A percentile compares a stretch with the other conserved stretches of the same genome.
Evolutionary conservation across 2,888 invertebrate genomes (phyloP).

Genomic region (Nymphalis polychloros): DNA sequence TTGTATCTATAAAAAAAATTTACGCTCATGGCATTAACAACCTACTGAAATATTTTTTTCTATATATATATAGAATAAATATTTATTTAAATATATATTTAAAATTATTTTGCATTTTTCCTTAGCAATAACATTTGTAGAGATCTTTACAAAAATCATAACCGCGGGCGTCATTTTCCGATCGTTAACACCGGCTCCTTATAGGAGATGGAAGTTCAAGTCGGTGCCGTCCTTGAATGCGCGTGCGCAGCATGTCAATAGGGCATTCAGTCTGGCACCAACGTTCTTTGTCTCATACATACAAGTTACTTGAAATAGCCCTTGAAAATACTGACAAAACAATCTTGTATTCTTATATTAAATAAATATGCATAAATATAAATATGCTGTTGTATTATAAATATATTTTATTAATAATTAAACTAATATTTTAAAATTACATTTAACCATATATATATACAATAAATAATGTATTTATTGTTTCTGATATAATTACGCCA

Average conservation of each 20-base stretch:
- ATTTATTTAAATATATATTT: background rate
- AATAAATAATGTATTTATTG: too few relatives aligned
- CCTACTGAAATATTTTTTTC: background rate
- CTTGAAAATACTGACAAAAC: constrained; percentile 9
- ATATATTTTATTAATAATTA: too few relatives aligned
- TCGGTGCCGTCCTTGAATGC: constrained; percentile 58
- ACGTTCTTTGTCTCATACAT: constrained; percentile 56
- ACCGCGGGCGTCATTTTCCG: constrained; percentile 37
- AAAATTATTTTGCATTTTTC: background rate
- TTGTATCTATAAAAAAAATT: too few relatives aligned
- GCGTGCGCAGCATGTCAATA: constrained; percentile 67
- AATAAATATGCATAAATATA: background rate
- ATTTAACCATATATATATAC: too few relatives aligned
- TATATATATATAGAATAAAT: background rate
- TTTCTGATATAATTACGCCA: too few relatives aligned
- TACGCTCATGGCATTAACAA: too few relatives aligned
- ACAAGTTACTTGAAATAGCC: constrained; percentile 35
- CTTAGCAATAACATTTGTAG: background rate
- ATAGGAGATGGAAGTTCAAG: constrained; percentile 39
- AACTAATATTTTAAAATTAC: too few relatives aligned
- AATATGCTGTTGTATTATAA: too few relatives aligned
- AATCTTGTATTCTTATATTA: background rate
- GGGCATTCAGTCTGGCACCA: constrained; percentile 44
- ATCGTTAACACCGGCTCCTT: constrained; percentile 34
- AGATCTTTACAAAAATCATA: constrained; percentile 22